These are phyloP conservation scores for Hippocampus comes DNA, from an alignment of 2,113 vertebrate genomes.

Conservation along the genomic window DNA sequence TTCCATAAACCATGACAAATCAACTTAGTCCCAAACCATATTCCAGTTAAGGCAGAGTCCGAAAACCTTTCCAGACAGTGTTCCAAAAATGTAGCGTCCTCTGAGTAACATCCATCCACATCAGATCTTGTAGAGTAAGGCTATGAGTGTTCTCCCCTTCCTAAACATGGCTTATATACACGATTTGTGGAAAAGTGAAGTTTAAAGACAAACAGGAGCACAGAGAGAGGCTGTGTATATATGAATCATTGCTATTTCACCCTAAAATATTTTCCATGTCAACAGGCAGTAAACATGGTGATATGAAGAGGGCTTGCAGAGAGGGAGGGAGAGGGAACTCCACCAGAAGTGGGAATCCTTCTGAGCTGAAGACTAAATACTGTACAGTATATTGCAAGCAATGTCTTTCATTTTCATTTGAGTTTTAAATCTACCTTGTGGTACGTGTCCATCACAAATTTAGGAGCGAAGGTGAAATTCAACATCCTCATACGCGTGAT, in stretches of 20 bases:
- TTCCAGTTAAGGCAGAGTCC: conserved; percentile 13
- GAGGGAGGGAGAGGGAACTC: conserved; percentile 50
- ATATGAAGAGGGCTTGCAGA: conserved; percentile 51
- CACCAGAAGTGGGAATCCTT: conserved; percentile 11
- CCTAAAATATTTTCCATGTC: conserved; percentile 78
- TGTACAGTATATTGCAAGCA: background rate
- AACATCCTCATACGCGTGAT: too few relatives aligned
- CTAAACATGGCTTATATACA: conserved; percentile 72
- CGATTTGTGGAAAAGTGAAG: conserved; percentile 70
- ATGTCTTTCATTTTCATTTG: background rate
- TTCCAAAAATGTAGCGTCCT: conserved; percentile 9
- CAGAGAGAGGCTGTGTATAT: conserved; percentile 63
- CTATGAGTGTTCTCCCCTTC: conserved; percentile 39
- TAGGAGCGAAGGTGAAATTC: too few relatives aligned
- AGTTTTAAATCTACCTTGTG: background rate
- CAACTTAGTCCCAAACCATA: background rate
- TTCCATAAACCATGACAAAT: background rate
- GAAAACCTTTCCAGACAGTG: conserved; percentile 4
- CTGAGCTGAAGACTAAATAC: background rate
- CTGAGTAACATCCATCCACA: conserved; percentile 17
- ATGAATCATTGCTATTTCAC: conserved; percentile 72
- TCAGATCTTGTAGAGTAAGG: conserved; percentile 30
- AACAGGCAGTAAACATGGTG: conserved; percentile 68
- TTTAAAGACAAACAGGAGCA: conserved; percentile 73
- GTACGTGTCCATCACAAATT: too few relatives aligned